Evolutionary conservation across 2,888 invertebrate genomes (phyloP), one percentile per base, ranked within the genome.

Genomic region (Megaustenia siamemsis): DNA sequence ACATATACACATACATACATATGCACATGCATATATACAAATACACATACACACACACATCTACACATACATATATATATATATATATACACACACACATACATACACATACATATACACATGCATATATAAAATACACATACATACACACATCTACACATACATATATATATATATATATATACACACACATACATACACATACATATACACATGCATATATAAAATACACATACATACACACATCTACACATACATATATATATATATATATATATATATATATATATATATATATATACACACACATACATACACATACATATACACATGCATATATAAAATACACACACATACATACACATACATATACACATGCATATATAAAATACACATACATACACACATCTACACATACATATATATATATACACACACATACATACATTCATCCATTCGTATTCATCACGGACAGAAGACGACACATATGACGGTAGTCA

Each of bases 1-100:
- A 15, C 56, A 73, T 24, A 40, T 28, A 40, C 63, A 82, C 40
- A 75, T 69, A 81, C 80, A 81, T 32, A 68, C 80, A 81, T 45
- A 43, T 49, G 28, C 45, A 69, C 18, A 81, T 45, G 63, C 66
- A 79, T 43, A 63, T 43, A 81, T 49, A 81, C 69, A 81, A 38
- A 81, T 24, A 45, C 38, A 38, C 21, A 71, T 38, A 38, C 32
- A 24, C 1, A 73, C 40, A 40, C 6, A 73, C 0, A 73, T 35
- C 32, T 32, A 35, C 53, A 69, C 18, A 53, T 35, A 71, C 6
- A 80, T 45, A 40, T 4, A 60, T 28, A 77, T 8, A 53, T 3
- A 60, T 45, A 60, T 5, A 56, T 32, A 35, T 5, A 56, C 53
- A 56, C 4, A 53, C 56, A 56, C 53, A 77, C 15, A 35, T 3